Evolutionary conservation across 2,113 vertebrate genomes (phyloP), one percentile per base, ranked within the genome.

Genomic region (Gallinago paraguaiae): DNA sequence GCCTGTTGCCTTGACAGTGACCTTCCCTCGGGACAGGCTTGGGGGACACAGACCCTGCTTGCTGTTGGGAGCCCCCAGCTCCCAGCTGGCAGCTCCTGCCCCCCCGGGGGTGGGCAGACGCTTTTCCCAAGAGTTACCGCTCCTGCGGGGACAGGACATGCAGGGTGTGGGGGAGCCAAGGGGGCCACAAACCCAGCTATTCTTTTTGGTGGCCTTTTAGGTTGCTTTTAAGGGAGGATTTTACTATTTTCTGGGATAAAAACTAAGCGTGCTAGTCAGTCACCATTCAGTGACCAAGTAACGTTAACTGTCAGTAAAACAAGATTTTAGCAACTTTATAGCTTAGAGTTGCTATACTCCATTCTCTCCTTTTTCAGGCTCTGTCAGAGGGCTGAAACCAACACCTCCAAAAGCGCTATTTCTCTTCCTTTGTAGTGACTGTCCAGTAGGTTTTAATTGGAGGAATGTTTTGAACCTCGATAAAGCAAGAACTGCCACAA

Each of bases 11-110:
- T 59, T 20, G 20, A 35, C 41, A 5, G 18, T 0, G 2, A 18
- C 77, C 5, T 18, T 9, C 68, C 25, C 31, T 35, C 43, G 43
- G 0, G 1, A n/a, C 45, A 46, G n/a, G 25, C 45, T 3, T 1
- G 27, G 54, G 71, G 60, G 31, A 9, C 1, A 0, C 4, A 0
- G 2, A 6, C 35, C 31, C 22, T 4, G 35, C 16, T 13, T 0
- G 3, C 68, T 39, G 24, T 8, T 0, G 0, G 59, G 43, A 65
- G 27, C 20, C 14, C n/a, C 2, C 6, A 1, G 27, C 0, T 39
- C 39, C 39, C 39, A 39, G 39, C 39, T 39, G 39, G 39, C 39
- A 39, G 0, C 50, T 68, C 43, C 63, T 41, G 74, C 39, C 1
- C 0, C 18, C 51, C 27, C 27, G 30, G 7, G 35, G 25, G 37